A percentile compares a stretch with the other conserved stretches of the same genome.
Conservation (phyloP, 92 coral and sea anemone genomes). For the Pocillopora grandis region DNA sequence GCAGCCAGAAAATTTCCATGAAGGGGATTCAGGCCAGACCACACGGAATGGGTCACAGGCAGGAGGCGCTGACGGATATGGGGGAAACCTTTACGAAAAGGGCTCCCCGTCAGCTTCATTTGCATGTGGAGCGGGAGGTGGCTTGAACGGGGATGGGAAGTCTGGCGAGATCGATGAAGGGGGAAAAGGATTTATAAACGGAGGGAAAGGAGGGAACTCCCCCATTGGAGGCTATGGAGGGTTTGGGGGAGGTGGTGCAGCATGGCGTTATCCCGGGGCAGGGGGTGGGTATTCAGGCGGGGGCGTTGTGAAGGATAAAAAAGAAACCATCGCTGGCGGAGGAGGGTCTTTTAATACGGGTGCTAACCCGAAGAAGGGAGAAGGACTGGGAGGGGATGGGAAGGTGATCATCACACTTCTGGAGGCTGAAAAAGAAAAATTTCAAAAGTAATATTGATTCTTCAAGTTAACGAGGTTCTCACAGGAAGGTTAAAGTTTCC, state of each 20-base stretch:
- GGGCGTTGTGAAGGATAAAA: slow-evolving; percentile 60
- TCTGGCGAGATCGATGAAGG: background rate
- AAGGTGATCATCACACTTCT: slow-evolving; percentile 52
- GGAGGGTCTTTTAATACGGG: slow-evolving; percentile 94
- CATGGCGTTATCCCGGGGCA: slow-evolving; percentile 68
- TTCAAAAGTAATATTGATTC: too few species aligned
- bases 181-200: slow-evolving; percentile 53
- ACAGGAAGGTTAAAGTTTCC: too few species aligned
- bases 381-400: slow-evolving; percentile 60
- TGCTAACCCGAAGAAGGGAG: slow-evolving; percentile 5
- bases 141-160: slow-evolving; percentile 51
- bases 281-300: slow-evolving; percentile 99
- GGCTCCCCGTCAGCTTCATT: slow-evolving; percentile 43
- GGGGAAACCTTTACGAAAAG: slow-evolving; percentile 57
- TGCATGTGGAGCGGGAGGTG: slow-evolving; percentile 72
- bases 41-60: slow-evolving; percentile 65
- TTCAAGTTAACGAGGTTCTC: too few species aligned
- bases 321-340: slow-evolving; percentile 71
- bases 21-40: slow-evolving; percentile 78
- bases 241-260: slow-evolving; percentile 95
- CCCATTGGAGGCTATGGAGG: slow-evolving; percentile 53
- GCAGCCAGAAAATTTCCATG: slow-evolving; percentile 20
- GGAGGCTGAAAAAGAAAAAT: background rate
- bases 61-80: slow-evolving; percentile 66
- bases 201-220: slow-evolving; percentile 61